These are phyloP conservation scores for Jacana jacana DNA, from an alignment of 2,113 vertebrate genomes.

Conservation along the genomic window DNA sequence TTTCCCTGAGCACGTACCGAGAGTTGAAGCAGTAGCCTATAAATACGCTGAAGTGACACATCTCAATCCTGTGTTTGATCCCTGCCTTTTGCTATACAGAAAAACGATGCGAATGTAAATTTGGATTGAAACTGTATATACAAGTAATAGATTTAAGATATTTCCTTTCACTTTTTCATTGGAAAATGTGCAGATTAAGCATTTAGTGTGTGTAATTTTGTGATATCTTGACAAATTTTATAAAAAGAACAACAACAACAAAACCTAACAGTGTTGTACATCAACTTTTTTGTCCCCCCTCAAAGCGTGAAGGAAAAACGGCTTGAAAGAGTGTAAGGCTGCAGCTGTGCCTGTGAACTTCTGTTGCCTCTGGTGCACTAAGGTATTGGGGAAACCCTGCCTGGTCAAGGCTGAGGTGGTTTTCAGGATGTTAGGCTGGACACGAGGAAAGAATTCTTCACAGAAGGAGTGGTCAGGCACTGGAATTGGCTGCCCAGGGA, in stretches of 20 bases:
- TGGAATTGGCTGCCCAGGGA: too few species aligned
- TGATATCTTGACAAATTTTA: slow-evolving; percentile 68
- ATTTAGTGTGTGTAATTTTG: slow-evolving; percentile 65
- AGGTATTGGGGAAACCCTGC: background rate
- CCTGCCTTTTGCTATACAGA: slow-evolving; percentile 50
- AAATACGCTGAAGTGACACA: slow-evolving; percentile 17
- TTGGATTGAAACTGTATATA: slow-evolving; percentile 76
- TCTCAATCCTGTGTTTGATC: slow-evolving; percentile 46
- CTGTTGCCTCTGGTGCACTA: background rate
- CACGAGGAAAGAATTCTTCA: too few species aligned
- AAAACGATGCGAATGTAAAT: slow-evolving; percentile 70
- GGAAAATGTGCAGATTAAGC: slow-evolving; percentile 60
- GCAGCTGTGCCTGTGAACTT: background rate
- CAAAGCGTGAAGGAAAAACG: background rate
- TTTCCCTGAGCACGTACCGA: background rate
- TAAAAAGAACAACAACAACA: slow-evolving; percentile 57
- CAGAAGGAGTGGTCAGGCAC: too few species aligned
- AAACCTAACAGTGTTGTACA: background rate
- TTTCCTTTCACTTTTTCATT: slow-evolving; percentile 62
- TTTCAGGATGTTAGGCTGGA: background rate
- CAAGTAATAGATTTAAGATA: slow-evolving; percentile 54
- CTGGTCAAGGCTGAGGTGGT: background rate
- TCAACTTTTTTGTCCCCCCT: background rate
- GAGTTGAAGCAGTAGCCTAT: background rate
- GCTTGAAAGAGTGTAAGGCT: background rate